Evolutionary conservation across 2,888 invertebrate species (phyloP).

Genomic region (Philereme vetulata): DNA sequence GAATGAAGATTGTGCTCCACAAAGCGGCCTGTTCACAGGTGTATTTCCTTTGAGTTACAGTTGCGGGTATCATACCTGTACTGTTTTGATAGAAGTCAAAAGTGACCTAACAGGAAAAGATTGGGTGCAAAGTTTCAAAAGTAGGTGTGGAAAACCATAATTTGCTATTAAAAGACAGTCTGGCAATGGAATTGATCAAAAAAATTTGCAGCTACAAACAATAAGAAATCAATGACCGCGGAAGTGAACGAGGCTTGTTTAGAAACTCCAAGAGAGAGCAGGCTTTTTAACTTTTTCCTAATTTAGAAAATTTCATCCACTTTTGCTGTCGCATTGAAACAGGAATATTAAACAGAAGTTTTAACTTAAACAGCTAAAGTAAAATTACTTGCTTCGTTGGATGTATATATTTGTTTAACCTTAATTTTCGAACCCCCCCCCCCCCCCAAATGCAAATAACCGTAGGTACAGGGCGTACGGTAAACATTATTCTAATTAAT

Average conservation of each 20-base stretch:
- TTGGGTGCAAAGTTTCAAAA: no score
- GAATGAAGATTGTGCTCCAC: no score
- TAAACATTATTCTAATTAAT: constrained; percentile 32
- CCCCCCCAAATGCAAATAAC: constrained; percentile 23
- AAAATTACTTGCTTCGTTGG: constrained; percentile 13
- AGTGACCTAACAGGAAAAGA: no score
- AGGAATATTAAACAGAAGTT: constrained; percentile 14
- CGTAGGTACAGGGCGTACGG: background rate
- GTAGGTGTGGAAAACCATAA: background rate
- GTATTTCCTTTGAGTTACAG: no score
- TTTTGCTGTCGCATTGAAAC: constrained; percentile 15
- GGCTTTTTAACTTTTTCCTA: constrained; percentile 17
- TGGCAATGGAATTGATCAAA: background rate
- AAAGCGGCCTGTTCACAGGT: no score
- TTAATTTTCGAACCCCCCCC: constrained; percentile 23
- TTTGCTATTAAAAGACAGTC: no score
- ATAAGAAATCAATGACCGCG: constrained; percentile 22
- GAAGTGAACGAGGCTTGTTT: constrained; percentile 22
- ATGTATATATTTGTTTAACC: constrained; percentile 13
- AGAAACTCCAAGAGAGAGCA: constrained; percentile 15
- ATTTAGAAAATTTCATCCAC: constrained; percentile 14
- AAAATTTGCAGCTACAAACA: constrained; percentile 12
- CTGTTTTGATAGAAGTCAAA: no score
- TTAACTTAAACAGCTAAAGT: constrained; percentile 3
- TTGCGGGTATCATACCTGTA: no score